Evolutionary conservation across 2,797 vertebrate genomes (phyloP), one percentile per base, ranked within the genome.

Genomic region (Pachyuromys duprasi): DNA sequence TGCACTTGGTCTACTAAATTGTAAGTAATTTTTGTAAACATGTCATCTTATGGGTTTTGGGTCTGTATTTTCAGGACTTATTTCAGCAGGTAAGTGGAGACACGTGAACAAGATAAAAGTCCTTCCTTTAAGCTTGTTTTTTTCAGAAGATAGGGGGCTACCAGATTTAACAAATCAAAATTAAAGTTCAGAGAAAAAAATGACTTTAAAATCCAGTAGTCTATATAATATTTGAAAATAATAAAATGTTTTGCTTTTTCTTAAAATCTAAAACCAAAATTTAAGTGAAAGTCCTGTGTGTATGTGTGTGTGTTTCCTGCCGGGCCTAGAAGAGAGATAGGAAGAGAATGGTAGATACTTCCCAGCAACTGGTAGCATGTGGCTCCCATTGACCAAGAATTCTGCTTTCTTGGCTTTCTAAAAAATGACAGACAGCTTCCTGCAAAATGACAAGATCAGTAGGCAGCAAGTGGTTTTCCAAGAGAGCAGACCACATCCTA

Each of bases 1-100:
- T 45, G 86, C 55, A 42, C 22, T 57, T 89, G 55, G 72, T 45
- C 31, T 60, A 88, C 13, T 83, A 86, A 87, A 33, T 60, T 80
- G 39, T 5, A 92, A 95, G 45, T 76, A 42, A 26, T 36, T 75
- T 84, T 95, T 92, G 12, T 13, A 83, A 90, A 90, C 42, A 49
- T 26, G 39, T 49, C 74, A 42, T 49, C 60, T 42, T 6, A 31
- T 17, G 9, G 28, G 28, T 39, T 72, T 86, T 14, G 22, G 12
- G 53, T 7, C 78, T 45, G 28, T 36, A 76, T 60, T 88, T 90
- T 76, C 24, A 89, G 55, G 63, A 76, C 78, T 80, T 81, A 89
- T 20, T 90, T 95, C 65, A 49, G 14, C 45, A 80, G 90, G 86
- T 69, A 53, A 65, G 26, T 15, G 4, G n/a, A 24, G 33, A 79